Base-by-base conservation (phyloP, 2,888 invertebrate species). In the Drosophila multiciliata region DNA sequence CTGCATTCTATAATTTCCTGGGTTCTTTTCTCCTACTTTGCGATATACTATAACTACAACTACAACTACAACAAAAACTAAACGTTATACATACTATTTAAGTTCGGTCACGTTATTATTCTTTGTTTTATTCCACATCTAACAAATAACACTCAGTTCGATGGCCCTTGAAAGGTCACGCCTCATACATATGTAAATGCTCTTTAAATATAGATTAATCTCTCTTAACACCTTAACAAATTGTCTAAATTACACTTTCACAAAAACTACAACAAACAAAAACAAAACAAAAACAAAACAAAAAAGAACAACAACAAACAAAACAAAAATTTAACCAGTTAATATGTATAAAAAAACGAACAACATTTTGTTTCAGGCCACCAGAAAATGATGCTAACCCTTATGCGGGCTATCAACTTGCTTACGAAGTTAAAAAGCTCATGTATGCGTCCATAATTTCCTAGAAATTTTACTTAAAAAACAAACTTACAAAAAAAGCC, bases 341-440 rank as follows among this genome's bases (percentile, higher is more conserved):
- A 74, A 87, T 75, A 80, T 85, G 89, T 89, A 89, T 89, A 82
- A 89, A 85, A 33, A 87, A 85, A 84, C 82, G 57, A 85, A 89
- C 83, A 91, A 89, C 88, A 91, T 92, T 90, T 92, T 91, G 91
- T 97, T 97, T 95, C 97, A 98, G 97, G 97, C 95, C 95, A 94
- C 95, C 95, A 94, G 96, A 96, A 93, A 97, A 95, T 94, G 96
- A 97, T 95, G 97, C 97, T 95, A 96, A 96, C 94, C 96, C 97
- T 95, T 98, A 98, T 95, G 97, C 98, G 95, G 98, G 98, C 95
- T 98, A 98, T 95, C 98, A 98, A 95, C 97, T 99, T 95, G 98
- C 98, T 96, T 99, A 99, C 96, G 98, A 99, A 98, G 98, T 99
- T 96, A 98, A 99, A 97, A 99, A 99, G 96, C 97, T 99, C 96